phyloP scores from a whole-genome alignment of 2,113 vertebrate genomes.

The Ursus arctos region DNA sequence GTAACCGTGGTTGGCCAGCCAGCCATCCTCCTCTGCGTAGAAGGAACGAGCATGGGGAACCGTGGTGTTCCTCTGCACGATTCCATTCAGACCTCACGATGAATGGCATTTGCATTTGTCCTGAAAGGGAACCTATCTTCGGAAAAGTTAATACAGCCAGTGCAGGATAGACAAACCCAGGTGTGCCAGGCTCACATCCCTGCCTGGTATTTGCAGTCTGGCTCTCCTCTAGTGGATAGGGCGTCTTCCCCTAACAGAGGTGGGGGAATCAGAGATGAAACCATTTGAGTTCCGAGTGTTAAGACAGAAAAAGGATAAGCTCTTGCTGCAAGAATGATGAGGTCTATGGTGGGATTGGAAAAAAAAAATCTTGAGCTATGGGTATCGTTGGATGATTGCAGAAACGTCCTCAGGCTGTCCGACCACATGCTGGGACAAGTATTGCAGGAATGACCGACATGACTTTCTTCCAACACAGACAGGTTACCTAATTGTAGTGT shows the following conservation, averaged over 20 bases:
- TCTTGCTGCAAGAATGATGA: background rate
- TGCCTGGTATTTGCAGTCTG: fast-evolving
- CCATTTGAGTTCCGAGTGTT: background rate
- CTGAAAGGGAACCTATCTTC: background rate
- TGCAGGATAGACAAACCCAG: fast-evolving
- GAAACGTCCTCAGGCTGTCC: background rate
- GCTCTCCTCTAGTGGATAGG: background rate
- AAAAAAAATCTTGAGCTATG: background rate
- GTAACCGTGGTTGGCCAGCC: background rate
- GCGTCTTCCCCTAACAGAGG: fast-evolving
- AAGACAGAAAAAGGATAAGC: background rate
- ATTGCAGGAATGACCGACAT: fast-evolving
- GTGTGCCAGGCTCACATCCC: fast-evolving
- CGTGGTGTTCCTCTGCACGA: fast-evolving
- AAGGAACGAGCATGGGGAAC: fast-evolving
- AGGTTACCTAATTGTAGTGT: background rate
- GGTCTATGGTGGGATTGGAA: background rate
- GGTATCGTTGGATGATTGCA: background rate
- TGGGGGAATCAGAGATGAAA: background rate
- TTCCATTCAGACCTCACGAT: fast-evolving
- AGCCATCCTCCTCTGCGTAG: too few species aligned
- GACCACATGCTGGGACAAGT: fast-evolving
- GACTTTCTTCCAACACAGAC: background rate
- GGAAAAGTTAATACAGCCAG: fast-evolving
- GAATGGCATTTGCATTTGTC: background rate